phyloP scores from a whole-genome alignment of 2,797 vertebrate species.

The Odontamblyopus lacepedii region DNA sequence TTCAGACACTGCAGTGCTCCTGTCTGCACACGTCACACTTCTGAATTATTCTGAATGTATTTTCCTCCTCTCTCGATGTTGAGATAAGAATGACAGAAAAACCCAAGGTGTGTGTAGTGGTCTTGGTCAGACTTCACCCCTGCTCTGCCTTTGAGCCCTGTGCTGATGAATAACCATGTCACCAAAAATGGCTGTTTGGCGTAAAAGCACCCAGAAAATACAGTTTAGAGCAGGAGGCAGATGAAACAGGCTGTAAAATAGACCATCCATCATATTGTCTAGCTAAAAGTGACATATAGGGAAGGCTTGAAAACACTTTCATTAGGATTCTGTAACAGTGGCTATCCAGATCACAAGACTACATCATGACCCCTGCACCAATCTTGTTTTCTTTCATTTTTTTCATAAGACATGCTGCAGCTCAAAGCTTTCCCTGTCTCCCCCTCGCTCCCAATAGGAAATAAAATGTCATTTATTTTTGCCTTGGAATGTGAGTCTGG shows the following conservation, averaged over 20 bases:
- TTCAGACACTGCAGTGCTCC: conserved; percentile 6
- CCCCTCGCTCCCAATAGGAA: conserved; percentile 53
- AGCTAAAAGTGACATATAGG: conserved; percentile 69
- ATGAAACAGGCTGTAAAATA: conserved; percentile 80
- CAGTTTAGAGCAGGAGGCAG: conserved; percentile 77
- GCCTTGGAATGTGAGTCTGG: conserved; percentile 49
- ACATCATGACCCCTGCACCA: conserved; percentile 74
- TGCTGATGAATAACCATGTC: conserved; percentile 82
- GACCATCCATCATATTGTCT: conserved; percentile 80
- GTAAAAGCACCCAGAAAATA: conserved; percentile 81
- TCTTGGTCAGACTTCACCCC: conserved; percentile 32
- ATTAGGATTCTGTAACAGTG: conserved; percentile 67
- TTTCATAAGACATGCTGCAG: conserved; percentile 58
- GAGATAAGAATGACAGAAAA: conserved; percentile 28
- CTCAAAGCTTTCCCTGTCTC: conserved; percentile 34
- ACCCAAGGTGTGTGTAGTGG: conserved; percentile 24
- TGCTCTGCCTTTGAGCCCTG: conserved; percentile 57
- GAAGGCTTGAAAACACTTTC: conserved; percentile 71
- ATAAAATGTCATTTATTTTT: conserved; percentile 71
- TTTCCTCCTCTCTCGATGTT: conserved; percentile 27
- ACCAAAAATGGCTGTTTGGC: conserved; percentile 81
- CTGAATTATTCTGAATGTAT: conserved; percentile 13
- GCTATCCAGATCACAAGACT: conserved; percentile 71
- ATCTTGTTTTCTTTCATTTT: conserved; percentile 58
- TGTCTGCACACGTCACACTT: conserved; percentile 2